phyloP scores from a whole-genome alignment of 2,797 vertebrate species.

The Lemur catta region DNA sequence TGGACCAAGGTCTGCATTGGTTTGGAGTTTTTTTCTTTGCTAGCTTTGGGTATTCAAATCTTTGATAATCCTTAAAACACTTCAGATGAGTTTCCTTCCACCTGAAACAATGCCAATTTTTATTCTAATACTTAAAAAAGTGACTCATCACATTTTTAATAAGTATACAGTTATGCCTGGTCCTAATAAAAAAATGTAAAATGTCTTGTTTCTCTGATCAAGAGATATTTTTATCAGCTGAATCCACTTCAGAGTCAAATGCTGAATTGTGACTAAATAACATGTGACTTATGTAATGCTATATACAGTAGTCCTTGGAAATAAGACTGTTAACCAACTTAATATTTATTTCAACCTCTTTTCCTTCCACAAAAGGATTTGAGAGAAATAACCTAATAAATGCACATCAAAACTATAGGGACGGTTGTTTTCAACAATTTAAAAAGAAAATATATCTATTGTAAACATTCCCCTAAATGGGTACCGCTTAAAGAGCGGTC shows the following conservation, averaged over 20 bases:
- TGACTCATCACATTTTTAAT: constrained; percentile 17
- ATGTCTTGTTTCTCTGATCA: neutral
- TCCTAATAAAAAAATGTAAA: neutral
- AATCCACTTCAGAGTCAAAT: neutral
- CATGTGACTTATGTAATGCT: neutral
- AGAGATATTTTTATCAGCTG: constrained; percentile 31
- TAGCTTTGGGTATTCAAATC: neutral
- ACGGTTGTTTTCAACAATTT: neutral
- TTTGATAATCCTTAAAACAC: neutral
- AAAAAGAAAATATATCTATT: neutral
- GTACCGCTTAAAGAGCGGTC: neutral
- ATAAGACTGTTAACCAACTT: neutral
- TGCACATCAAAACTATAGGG: neutral
- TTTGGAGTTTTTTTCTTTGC: neutral
- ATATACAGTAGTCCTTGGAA: neutral
- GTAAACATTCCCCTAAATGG: neutral
- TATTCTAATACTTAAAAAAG: constrained; percentile 20
- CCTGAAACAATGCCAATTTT: neutral
- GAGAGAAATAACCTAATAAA: neutral
- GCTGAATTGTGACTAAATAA: neutral
- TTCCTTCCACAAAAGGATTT: neutral
- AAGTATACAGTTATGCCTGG: neutral
- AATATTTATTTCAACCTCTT: neutral
- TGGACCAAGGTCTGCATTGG: neutral
- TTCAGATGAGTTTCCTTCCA: neutral